Conservation (phyloP, 2,888 invertebrate species). For the Pyrrhia umbra region DNA sequence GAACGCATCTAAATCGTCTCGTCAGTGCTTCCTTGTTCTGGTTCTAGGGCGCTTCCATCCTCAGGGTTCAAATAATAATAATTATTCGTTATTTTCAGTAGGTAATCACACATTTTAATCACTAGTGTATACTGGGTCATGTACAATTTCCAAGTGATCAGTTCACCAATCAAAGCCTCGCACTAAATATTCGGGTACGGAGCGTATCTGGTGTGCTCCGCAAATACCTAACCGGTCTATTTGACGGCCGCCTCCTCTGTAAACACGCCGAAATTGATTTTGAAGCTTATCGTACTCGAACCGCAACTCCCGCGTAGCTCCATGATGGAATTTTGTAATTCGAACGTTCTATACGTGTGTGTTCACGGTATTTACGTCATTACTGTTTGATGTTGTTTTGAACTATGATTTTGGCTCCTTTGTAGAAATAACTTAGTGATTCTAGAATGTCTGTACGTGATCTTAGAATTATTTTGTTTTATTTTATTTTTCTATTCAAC, state of each 20-base stretch:
- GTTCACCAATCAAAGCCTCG: slow-evolving; percentile 53
- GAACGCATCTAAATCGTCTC: too few relatives aligned
- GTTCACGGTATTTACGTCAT: slow-evolving; percentile 49
- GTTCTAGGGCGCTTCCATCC: too few relatives aligned
- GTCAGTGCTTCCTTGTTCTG: too few relatives aligned
- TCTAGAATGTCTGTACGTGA: background rate
- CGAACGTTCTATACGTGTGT: slow-evolving; percentile 42
- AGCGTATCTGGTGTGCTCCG: slow-evolving; percentile 49
- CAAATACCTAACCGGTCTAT: slow-evolving; percentile 71
- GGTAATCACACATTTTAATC: slow-evolving; percentile 27
- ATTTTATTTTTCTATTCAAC: too few relatives aligned
- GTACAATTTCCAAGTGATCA: slow-evolving; percentile 57
- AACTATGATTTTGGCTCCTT: slow-evolving; percentile 19
- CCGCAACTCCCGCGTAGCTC: slow-evolving; percentile 48
- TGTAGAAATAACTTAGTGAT: background rate
- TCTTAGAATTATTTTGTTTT: too few relatives aligned
- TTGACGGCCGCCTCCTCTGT: slow-evolving; percentile 75
- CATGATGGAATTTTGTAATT: slow-evolving; percentile 72
- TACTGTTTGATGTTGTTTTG: slow-evolving; percentile 46
- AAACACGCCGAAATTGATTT: slow-evolving; percentile 86
- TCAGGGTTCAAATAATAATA: too few relatives aligned
- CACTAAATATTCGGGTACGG: slow-evolving; percentile 56
- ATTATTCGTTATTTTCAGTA: background rate
- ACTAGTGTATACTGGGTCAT: slow-evolving; percentile 34
- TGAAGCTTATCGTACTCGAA: slow-evolving; percentile 78